phyloP scores from a whole-genome alignment of 2,888 invertebrate species.

The Athripsodes cinereus region DNA sequence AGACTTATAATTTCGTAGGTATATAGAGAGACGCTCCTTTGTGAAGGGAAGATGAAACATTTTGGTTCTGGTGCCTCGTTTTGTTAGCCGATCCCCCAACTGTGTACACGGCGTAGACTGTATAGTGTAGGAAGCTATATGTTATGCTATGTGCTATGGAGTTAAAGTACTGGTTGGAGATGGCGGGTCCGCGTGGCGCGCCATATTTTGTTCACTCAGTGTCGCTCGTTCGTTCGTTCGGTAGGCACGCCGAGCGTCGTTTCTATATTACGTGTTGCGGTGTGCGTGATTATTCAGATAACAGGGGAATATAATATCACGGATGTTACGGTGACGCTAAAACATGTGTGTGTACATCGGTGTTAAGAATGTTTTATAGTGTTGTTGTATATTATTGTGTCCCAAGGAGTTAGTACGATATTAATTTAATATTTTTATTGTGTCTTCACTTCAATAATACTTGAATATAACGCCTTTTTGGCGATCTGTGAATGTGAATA shows the following conservation, averaged over 20 bases:
- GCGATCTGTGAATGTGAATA: too few species aligned
- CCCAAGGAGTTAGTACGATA: conserved; percentile 12
- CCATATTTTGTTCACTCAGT: conserved; percentile 7
- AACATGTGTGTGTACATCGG: conserved; percentile 13
- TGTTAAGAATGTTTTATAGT: conserved; percentile 7
- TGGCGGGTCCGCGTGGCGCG: conserved; percentile 23
- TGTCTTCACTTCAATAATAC: too few species aligned
- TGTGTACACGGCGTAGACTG: too few species aligned
- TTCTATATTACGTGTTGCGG: conserved; percentile 8
- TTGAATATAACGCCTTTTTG: too few species aligned
- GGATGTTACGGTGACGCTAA: conserved; percentile 9
- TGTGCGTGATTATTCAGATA: conserved; percentile 6
- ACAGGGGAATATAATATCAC: conserved; percentile 15
- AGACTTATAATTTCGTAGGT: too few species aligned
- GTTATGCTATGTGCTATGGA: too few species aligned
- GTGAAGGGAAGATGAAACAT: too few species aligned
- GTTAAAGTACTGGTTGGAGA: background rate
- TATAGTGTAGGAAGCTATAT: too few species aligned
- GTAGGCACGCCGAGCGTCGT: conserved; percentile 16
- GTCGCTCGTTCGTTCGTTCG: conserved; percentile 24
- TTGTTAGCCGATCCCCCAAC: too few species aligned
- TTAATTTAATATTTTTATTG: background rate
- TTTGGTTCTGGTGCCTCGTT: too few species aligned
- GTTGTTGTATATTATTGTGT: background rate
- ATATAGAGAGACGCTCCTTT: too few species aligned